Evolutionary conservation across 1,140 invertebrate species (phyloP), one percentile per base, ranked within the genome.

Genomic region (Calliphora vicina): DNA sequence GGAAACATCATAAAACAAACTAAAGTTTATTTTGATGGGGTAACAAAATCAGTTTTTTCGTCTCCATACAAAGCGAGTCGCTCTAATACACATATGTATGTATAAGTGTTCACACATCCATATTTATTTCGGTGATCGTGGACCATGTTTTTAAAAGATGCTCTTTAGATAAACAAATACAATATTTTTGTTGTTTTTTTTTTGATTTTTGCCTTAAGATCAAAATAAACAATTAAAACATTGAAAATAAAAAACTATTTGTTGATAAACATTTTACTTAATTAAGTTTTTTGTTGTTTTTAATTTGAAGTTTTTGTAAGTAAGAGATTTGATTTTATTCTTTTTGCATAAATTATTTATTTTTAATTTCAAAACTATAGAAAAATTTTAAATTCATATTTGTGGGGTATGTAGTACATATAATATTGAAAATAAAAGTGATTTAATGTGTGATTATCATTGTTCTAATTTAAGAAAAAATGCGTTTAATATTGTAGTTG

Each of bases 391-490:
- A 5, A 67, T 23, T 35, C 35, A 8, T 35, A 35, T 35, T 35
- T 35, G 1, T 35, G 10, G 35, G 6, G 6, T n/a, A n/a, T n/a
- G n/a, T n/a, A n/a, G n/a, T n/a, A n/a, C n/a, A n/a, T 50, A 67
- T 23, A 67, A 12, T 15, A 57, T 57, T 67, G 20, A 20, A 67
- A 67, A 12, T 25, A 67, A 67, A 67, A 67, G 23, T 67, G 3
- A 57, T 57, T 57, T 35, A 2, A 35, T 6, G 6, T 50, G 12
- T 17, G 17, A 50, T 50, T 12, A n/a, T 50, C 45, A 17, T 13
- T 67, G 61, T 67, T 67, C 61, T 67, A 67, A 67, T 67, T 67
- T 20, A 67, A 67, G 61, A 67, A 50, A 50, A 50, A 50, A 50
- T 50, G 45, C 45, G 45, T 50, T 50, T 50, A 17, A 3, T 35